A percentile compares a stretch with the other conserved stretches of the same genome.
Evolutionary conservation across 1,140 invertebrate genomes (phyloP).

Genomic region (Papilio machaon): DNA sequence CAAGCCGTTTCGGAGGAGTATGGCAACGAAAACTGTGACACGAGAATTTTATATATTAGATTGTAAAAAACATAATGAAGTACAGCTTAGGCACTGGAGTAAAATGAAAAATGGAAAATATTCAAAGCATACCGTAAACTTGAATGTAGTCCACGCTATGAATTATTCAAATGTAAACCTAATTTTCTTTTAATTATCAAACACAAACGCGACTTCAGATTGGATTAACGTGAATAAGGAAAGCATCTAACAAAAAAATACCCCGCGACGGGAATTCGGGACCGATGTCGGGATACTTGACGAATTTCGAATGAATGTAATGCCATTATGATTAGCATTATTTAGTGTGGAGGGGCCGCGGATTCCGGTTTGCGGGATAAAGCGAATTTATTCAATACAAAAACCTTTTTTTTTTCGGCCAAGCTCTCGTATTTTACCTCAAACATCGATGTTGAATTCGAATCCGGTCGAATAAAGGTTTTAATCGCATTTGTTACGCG

Average conservation of each 20-base stretch:
- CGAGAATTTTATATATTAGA: no score
- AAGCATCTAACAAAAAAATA: constrained; percentile 66
- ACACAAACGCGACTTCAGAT: constrained; percentile 57
- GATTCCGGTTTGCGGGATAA: constrained; percentile 78
- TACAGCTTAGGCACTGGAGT: no score
- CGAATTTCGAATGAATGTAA: constrained; percentile 79
- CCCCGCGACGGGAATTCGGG: constrained; percentile 57
- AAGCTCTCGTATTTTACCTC: constrained; percentile 67
- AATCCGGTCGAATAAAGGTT: constrained; percentile 49
- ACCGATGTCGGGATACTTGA: constrained; percentile 70
- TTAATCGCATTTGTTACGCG: constrained; percentile 79
- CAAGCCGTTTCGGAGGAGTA: no score
- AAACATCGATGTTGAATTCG: constrained; percentile 71
- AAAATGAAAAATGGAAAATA: not conserved
- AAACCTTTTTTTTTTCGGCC: constrained; percentile 65
- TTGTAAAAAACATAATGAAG: no score
- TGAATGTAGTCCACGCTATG: not conserved
- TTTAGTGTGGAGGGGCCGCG: constrained; percentile 65
- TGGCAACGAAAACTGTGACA: no score
- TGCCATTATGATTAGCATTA: constrained; percentile 80
- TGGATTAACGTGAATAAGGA: constrained; percentile 66
- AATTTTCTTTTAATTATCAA: constrained; percentile 51
- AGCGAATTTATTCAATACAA: constrained; percentile 76
- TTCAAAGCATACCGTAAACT: constrained; percentile 10
- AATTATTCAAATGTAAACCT: constrained; percentile 52